Conservation (phyloP, 2,113 vertebrate genomes). For the Oryzias curvinotus region DNA sequence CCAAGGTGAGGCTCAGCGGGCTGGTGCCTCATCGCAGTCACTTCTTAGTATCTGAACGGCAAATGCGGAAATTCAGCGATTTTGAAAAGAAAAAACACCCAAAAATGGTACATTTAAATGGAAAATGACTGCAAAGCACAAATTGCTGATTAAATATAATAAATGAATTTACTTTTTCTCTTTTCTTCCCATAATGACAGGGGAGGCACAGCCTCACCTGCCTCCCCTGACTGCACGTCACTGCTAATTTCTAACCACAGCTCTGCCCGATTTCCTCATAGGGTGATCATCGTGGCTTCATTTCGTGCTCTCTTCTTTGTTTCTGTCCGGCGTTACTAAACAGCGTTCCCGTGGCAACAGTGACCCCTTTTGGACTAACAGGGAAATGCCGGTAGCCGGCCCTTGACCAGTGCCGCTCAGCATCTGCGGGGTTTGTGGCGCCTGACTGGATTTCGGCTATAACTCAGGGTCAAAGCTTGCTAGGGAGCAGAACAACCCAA, state of each 20-base stretch:
- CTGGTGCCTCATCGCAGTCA: no score
- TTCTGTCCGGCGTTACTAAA: constrained; percentile 36
- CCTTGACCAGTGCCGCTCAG: constrained; percentile 41
- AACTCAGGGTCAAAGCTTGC: constrained; percentile 50
- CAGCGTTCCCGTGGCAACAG: constrained; percentile 47
- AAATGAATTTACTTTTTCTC: no score
- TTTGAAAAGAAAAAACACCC: no score
- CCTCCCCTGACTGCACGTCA: no score
- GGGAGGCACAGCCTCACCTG: no score
- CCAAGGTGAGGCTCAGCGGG: no score
- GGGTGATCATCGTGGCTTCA: constrained; percentile 45
- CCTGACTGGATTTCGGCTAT: constrained; percentile 65
- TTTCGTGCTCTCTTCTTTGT: constrained; percentile 34
- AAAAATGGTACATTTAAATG: no score
- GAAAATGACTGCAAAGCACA: no score
- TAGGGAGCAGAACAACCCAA: constrained; percentile 24
- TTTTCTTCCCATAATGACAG: no score
- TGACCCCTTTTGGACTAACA: constrained; percentile 56
- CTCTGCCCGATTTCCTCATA: not conserved
- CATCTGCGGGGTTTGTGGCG: constrained; percentile 37
- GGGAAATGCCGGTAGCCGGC: constrained; percentile 53
- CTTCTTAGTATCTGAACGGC: no score
- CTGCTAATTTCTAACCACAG: constrained; percentile 14
- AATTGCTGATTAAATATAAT: no score
- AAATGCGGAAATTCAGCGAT: no score